Conservation (phyloP, 2,888 invertebrate species). For the Chaetogeoica ovagalla region DNA sequence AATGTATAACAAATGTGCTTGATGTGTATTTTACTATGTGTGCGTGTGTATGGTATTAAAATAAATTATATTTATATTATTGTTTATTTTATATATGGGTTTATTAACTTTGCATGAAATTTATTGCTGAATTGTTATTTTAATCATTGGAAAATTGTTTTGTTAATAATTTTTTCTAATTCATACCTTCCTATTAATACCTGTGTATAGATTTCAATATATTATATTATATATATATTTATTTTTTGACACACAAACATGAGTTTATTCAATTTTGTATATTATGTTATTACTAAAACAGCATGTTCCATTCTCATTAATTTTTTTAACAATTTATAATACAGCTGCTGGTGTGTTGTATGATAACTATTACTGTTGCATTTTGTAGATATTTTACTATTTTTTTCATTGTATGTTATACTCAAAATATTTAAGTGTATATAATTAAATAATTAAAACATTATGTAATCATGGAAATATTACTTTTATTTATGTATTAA, state of each 20-base stretch:
- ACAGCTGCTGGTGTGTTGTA: background rate
- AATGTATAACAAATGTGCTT: conserved; percentile 34
- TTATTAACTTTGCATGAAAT: conserved; percentile 31
- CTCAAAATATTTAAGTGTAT: background rate
- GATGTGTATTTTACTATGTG: background rate
- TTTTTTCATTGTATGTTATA: background rate
- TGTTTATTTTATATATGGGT: conserved; percentile 12
- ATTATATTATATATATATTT: background rate
- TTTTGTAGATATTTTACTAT: background rate
- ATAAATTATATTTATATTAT: conserved; percentile 15
- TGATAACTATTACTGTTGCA: conserved; percentile 3
- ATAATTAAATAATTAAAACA: background rate
- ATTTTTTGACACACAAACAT: conserved; percentile 53
- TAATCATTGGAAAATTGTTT: background rate
- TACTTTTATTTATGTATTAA: background rate
- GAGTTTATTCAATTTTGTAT: conserved; percentile 38
- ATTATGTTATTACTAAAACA: conserved; percentile 33
- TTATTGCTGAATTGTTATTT: conserved; percentile 18
- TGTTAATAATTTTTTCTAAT: conserved; percentile 6
- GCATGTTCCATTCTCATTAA: conserved; percentile 24
- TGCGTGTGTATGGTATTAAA: conserved; percentile 14
- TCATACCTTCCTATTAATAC: conserved; percentile 19
- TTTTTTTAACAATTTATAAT: conserved; percentile 17
- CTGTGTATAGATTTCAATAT: conserved; percentile 15
- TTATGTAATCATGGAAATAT: background rate